phyloP scores from a whole-genome alignment of 2,888 invertebrate genomes.

The Torymus aiolomorphi region DNA sequence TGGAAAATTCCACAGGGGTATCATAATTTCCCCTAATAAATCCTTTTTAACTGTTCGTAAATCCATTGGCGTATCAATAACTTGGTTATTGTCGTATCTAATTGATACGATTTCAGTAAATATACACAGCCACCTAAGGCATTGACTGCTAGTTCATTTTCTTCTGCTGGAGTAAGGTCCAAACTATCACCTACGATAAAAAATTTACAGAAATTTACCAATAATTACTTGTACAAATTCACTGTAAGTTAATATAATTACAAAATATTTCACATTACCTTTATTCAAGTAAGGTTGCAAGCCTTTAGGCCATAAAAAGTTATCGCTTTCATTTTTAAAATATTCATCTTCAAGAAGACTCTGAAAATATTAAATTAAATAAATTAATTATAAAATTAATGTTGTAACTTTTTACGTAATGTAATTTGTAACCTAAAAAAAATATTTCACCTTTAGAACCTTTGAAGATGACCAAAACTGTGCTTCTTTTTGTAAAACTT shows the following conservation, averaged over 20 bases:
- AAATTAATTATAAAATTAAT: constrained; percentile 23
- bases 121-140: constrained; percentile 90
- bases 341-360: constrained; percentile 71
- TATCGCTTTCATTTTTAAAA: constrained; percentile 66
- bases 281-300: constrained; percentile 85
- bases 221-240: background rate
- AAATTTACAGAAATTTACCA: too few relatives aligned
- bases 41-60: constrained; percentile 86
- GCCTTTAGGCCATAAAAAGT: constrained; percentile 82
- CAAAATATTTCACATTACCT: constrained; percentile 74
- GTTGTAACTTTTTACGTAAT: background rate
- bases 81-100: constrained; percentile 89
- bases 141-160: constrained; percentile 85
- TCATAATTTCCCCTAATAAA: constrained; percentile 84
- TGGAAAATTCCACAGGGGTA: constrained; percentile 85
- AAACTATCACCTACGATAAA: constrained; percentile 79
- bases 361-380: constrained; percentile 60
- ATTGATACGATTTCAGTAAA: constrained; percentile 87
- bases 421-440: too few relatives aligned
- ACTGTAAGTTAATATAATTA: constrained; percentile 31
- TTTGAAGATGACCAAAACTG: constrained; percentile 88
- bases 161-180: constrained; percentile 82
- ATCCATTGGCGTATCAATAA: constrained; percentile 93
- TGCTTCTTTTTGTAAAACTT: constrained; percentile 81
- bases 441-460: constrained; percentile 80